Conservation (phyloP, 2,797 vertebrate species). For the Nasua narica region DNA sequence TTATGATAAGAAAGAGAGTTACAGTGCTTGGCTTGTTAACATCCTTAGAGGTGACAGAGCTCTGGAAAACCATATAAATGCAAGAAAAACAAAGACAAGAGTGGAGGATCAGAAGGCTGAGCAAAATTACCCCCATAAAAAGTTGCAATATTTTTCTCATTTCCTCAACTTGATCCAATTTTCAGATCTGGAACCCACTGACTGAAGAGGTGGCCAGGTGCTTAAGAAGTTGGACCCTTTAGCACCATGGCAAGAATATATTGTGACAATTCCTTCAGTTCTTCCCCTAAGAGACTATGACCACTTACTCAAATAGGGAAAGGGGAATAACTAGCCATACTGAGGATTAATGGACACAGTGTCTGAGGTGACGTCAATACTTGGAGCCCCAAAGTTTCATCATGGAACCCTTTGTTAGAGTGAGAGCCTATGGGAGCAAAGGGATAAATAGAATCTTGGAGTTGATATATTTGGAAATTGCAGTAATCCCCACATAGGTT, state of each 20-base stretch:
- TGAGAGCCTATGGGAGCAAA: background rate
- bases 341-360: background rate
- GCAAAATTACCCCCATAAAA: background rate
- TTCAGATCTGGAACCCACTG: background rate
- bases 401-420: background rate
- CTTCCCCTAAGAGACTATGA: background rate
- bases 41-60: background rate
- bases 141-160: background rate
- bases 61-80: background rate
- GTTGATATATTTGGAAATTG: background rate
- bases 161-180: background rate
- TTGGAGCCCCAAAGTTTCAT: background rate
- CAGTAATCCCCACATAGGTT: background rate
- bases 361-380: background rate
- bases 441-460: background rate
- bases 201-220: background rate
- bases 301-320: background rate
- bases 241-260: background rate
- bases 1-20: background rate
- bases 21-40: background rate
- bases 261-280: background rate
- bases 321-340: background rate
- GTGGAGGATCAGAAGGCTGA: background rate
- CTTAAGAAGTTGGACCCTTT: background rate
- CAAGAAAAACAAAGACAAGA: background rate